phyloP scores from a whole-genome alignment of 2,797 vertebrate genomes.

The Serranus cabrilla region DNA sequence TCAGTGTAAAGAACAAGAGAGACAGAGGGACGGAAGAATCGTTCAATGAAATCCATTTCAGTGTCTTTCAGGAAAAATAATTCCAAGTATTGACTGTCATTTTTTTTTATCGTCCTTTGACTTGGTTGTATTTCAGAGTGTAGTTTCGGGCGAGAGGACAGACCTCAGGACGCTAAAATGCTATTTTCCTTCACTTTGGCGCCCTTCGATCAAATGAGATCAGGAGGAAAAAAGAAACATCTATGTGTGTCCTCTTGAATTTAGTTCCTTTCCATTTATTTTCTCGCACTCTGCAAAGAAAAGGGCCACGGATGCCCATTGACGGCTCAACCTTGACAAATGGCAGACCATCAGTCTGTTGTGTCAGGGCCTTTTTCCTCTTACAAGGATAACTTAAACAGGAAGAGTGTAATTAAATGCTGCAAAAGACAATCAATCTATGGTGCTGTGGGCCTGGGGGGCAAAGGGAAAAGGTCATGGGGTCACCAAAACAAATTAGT shows the following conservation, averaged over 20 bases:
- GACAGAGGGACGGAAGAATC: neutral
- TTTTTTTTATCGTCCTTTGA: constrained; percentile 34
- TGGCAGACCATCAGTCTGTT: too few relatives aligned
- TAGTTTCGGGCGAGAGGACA: neutral
- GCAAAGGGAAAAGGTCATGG: neutral
- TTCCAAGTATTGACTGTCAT: constrained; percentile 16
- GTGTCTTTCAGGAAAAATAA: constrained; percentile 30
- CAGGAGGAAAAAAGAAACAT: too few relatives aligned
- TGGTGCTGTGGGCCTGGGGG: neutral
- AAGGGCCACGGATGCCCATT: too few relatives aligned
- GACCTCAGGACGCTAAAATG: too few relatives aligned
- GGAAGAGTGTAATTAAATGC: neutral
- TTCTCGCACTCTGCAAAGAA: too few relatives aligned
- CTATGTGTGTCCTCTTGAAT: too few relatives aligned
- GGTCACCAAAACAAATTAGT: constrained; percentile 4
- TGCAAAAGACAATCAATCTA: neutral
- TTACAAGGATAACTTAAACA: neutral
- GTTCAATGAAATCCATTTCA: constrained; percentile 22
- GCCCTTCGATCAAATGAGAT: too few relatives aligned
- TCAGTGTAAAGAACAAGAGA: constrained; percentile 4
- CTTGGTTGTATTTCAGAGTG: constrained; percentile 8
- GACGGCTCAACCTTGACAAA: too few relatives aligned
- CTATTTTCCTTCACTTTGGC: too few relatives aligned
- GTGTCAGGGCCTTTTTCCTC: neutral
- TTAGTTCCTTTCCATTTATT: too few relatives aligned